Base-by-base conservation (phyloP, 2,113 vertebrate species). In the Rhea americana region DNA sequence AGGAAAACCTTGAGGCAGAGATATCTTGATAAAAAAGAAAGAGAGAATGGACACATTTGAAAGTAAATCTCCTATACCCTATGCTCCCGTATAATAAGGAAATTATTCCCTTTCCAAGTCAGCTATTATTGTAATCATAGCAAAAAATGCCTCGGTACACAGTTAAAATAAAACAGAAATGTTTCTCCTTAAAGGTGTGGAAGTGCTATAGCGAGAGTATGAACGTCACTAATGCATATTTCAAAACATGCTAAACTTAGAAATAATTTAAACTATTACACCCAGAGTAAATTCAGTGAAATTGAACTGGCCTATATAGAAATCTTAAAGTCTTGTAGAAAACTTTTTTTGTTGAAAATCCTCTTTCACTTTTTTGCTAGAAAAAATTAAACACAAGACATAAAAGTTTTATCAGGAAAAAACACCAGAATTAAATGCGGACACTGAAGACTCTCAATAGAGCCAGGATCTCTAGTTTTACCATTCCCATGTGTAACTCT, bases 381-480 rank as follows among this genome's bases (percentile, higher is more conserved):
- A 13, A 71, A 48, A 48, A 8, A 7, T 41, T 13, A 62, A 6
- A 83, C 11, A 73, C 13, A 90, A 89, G 65, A 71, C 28, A 79
- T 24, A 50, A 70, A 83, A 79, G 17, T 82, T 87, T 88, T 84
- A 53, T 16, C 19, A 72, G 32, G 9, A 78, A 35, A 93, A 79
- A 87, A 61, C 5, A 58, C 1, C 5, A 70, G 66, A 89, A 75
- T 84, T 82, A 80, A 66, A 3, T 82, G 77, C 73, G 90, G 68
- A 43, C 30, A 62, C 11, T 80, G 37, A 68, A 87, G 70, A 88
- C 51, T 43, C 39, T 50, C 37, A 87, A 5, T 21, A 39, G 5
- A 79, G 26, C 3, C 25, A 51, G 67, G 7, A 7, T 67, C 55
- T 56, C 56, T 19, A 43, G 25, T 83, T 76, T 82, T 58, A n/a